These are phyloP conservation scores for Epirrhoe tristata DNA, from an alignment of 2,888 invertebrate genomes.

Conservation along the genomic window DNA sequence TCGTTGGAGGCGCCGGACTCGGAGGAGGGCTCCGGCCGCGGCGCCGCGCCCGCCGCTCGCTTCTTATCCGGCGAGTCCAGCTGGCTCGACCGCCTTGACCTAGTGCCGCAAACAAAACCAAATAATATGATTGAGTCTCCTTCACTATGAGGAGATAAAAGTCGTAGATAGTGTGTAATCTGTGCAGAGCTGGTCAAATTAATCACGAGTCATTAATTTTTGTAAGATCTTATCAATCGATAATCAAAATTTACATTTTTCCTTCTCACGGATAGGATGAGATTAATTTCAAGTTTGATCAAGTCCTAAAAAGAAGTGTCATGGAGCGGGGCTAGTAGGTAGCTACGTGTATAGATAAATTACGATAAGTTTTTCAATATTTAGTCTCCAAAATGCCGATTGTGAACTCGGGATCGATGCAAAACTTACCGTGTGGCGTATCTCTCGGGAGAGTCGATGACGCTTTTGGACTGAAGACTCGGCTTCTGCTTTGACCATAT, in stretches of 20 bases:
- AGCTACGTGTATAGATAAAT: too few relatives aligned
- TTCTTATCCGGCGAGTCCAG: constrained; percentile 56
- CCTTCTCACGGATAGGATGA: neutral
- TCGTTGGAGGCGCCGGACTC: constrained; percentile 80
- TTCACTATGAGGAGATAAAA: neutral
- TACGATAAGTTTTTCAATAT: too few relatives aligned
- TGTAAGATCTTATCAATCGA: neutral
- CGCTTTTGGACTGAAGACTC: constrained; percentile 53
- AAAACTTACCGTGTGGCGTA: constrained; percentile 17
- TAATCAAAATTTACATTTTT: neutral
- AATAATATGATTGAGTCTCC: neutral
- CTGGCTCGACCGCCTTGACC: constrained; percentile 59
- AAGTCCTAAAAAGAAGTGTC: too few relatives aligned
- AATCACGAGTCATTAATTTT: neutral
- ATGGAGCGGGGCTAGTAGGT: too few relatives aligned
- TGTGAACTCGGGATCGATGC: too few relatives aligned
- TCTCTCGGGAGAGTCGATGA: constrained; percentile 55
- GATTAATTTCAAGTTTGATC: too few relatives aligned
- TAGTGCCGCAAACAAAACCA: constrained; percentile 40
- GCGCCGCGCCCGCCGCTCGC: constrained; percentile 54
- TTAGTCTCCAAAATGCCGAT: too few relatives aligned
- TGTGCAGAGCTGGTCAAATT: neutral
- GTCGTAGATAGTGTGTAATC: neutral
- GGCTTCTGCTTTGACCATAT: constrained; percentile 77
- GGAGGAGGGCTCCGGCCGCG: constrained; percentile 62